Conservation (phyloP, 2,888 invertebrate genomes). For the Drosophila suboccidentalis region DNA sequence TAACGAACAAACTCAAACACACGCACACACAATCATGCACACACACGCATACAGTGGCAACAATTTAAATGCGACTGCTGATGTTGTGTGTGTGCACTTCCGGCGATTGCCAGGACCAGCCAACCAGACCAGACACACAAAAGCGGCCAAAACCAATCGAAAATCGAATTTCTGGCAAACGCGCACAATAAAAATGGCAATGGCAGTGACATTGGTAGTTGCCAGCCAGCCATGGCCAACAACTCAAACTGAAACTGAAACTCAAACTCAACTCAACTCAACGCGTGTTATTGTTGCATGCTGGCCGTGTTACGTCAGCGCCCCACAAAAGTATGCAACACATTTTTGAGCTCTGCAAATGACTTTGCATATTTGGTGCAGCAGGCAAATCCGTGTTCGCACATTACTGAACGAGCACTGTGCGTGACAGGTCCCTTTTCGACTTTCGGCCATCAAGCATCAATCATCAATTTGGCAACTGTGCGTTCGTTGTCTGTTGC, state of each 20-base stretch:
- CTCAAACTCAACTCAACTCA: too few species aligned
- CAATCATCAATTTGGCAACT: conserved; percentile 60
- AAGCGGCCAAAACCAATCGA: conserved; percentile 57
- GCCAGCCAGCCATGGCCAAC: conserved; percentile 29
- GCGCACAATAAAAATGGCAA: conserved; percentile 39
- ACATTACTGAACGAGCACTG: conserved; percentile 10
- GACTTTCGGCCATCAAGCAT: conserved; percentile 58
- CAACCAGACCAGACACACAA: conserved; percentile 21
- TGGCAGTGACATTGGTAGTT: conserved; percentile 63
- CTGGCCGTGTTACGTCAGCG: conserved; percentile 9
- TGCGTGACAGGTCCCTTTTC: conserved; percentile 36
- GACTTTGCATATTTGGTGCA: conserved; percentile 52
- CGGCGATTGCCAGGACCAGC: conserved; percentile 24
- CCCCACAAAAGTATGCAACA: conserved; percentile 57
- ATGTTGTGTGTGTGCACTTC: conserved; percentile 29
- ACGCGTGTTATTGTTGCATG: conserved; percentile 20
- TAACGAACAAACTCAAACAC: conserved; percentile 21
- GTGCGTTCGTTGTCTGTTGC: background rate
- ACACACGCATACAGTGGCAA: conserved; percentile 12
- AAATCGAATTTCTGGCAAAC: conserved; percentile 72
- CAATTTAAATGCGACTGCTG: conserved; percentile 35
- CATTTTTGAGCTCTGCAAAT: conserved; percentile 36
- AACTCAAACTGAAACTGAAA: too few species aligned
- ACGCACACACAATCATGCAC: conserved; percentile 22
- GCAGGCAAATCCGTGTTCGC: conserved; percentile 29